Evolutionary conservation across 2,113 vertebrate genomes (phyloP).

Genomic region (Pelobates fuscus): DNA sequence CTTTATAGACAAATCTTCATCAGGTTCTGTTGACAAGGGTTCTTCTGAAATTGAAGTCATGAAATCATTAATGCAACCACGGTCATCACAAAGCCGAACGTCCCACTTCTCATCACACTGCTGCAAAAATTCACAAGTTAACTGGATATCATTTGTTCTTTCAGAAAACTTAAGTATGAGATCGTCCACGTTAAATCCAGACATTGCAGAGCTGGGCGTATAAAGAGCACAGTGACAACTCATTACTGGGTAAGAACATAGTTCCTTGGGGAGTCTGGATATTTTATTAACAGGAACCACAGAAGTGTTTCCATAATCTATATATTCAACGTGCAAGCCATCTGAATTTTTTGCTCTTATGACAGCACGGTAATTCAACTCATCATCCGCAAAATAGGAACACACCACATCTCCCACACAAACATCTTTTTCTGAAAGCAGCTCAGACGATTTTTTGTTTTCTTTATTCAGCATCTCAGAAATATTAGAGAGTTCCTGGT

Average conservation of each 20-base stretch:
- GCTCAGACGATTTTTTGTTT: slow-evolving; percentile 33
- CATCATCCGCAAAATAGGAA: slow-evolving; percentile 81
- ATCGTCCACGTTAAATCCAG: slow-evolving; percentile 54
- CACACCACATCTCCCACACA: slow-evolving; percentile 75
- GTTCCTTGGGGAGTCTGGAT: slow-evolving; percentile 60
- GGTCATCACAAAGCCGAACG: slow-evolving; percentile 74
- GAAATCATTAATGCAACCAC: slow-evolving; percentile 65
- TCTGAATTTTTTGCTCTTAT: slow-evolving; percentile 64
- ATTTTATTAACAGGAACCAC: slow-evolving; percentile 65
- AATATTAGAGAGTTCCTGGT: slow-evolving; percentile 72
- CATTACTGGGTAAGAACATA: slow-evolving; percentile 66
- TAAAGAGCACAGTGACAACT: slow-evolving; percentile 78
- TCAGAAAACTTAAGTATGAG: slow-evolving; percentile 64
- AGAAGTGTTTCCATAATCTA: slow-evolving; percentile 89
- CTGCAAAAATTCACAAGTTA: slow-evolving; percentile 78
- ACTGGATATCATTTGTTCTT: slow-evolving; percentile 63
- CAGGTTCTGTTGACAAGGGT: background rate
- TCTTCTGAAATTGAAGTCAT: slow-evolving; percentile 15
- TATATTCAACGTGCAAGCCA: slow-evolving; percentile 72
- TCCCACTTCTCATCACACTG: slow-evolving; percentile 76
- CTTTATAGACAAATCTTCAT: background rate
- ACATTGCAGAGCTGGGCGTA: slow-evolving; percentile 52
- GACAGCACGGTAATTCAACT: slow-evolving; percentile 82
- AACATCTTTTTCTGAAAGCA: slow-evolving; percentile 56
- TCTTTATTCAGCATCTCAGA: slow-evolving; percentile 75